Evolutionary conservation across 1,140 invertebrate species (phyloP).

Genomic region (Drosophila rhopaloa): DNA sequence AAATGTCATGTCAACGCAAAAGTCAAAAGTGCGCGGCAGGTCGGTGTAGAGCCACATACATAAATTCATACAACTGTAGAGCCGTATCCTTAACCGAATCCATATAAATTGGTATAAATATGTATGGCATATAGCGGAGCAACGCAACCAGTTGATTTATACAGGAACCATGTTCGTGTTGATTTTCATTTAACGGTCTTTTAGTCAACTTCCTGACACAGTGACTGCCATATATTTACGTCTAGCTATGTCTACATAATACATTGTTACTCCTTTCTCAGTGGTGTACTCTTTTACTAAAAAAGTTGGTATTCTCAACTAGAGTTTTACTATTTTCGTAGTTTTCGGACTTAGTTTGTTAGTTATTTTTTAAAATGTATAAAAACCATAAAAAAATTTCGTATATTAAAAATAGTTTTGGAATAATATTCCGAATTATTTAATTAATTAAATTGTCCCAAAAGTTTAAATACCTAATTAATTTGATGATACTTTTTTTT

Average conservation of each 20-base stretch:
- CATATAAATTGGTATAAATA: constrained; percentile 44
- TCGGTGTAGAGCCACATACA: constrained; percentile 29
- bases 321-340: too few relatives aligned
- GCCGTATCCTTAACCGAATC: constrained; percentile 26
- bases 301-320: too few relatives aligned
- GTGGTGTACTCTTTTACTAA: constrained; percentile 7
- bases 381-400: too few relatives aligned
- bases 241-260: constrained; percentile 69
- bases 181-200: constrained; percentile 83
- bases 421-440: too few relatives aligned
- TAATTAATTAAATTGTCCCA: too few relatives aligned
- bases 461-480: too few relatives aligned
- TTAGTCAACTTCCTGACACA: constrained; percentile 83
- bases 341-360: too few relatives aligned
- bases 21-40: constrained; percentile 71
- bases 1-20: constrained; percentile 81
- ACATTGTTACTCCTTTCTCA: constrained; percentile 28
- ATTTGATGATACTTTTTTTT: too few relatives aligned
- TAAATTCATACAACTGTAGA: constrained; percentile 6
- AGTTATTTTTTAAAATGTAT: too few relatives aligned
- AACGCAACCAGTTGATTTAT: constrained; percentile 82
- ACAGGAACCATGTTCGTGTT: constrained; percentile 72
- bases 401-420: too few relatives aligned
- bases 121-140: constrained; percentile 44
- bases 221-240: constrained; percentile 79